A percentile compares a stretch with the other conserved stretches of the same genome.
Evolutionary conservation across 2,113 vertebrate genomes (phyloP).

Genomic region (Balaeniceps rex): DNA sequence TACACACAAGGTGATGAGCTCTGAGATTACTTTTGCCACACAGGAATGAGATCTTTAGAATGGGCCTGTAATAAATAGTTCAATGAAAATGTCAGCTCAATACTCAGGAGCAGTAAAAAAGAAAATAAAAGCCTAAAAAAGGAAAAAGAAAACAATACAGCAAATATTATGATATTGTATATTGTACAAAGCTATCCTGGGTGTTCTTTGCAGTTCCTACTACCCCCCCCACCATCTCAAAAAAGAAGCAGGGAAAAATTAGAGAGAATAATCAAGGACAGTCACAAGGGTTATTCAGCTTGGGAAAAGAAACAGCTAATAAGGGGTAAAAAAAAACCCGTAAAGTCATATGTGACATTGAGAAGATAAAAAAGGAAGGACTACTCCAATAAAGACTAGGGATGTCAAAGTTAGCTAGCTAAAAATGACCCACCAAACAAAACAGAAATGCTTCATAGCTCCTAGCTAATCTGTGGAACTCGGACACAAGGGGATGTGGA

Average conservation of each 20-base stretch:
- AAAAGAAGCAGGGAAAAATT: background rate
- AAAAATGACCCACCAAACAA: background rate
- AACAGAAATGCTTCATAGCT: background rate
- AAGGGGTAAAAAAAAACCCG: background rate
- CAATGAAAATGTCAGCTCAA: slow-evolving; percentile 3
- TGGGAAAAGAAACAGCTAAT: background rate
- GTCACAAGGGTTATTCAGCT: background rate
- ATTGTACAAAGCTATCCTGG: background rate
- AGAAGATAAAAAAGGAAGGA: background rate
- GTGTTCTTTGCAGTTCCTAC: background rate
- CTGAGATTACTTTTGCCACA: background rate
- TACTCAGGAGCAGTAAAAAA: background rate
- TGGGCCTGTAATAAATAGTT: background rate
- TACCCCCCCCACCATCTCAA: background rate
- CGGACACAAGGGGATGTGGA: background rate
- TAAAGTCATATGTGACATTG: background rate
- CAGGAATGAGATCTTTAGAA: background rate
- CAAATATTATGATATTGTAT: background rate
- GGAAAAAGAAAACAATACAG: background rate
- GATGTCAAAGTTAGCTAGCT: background rate
- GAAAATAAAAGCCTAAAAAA: background rate
- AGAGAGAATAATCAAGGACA: background rate
- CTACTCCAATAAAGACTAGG: background rate
- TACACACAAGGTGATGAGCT: background rate
- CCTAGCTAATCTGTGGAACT: background rate